Evolutionary conservation across 2,113 vertebrate species (phyloP).

Genomic region (Trachemys scripta): DNA sequence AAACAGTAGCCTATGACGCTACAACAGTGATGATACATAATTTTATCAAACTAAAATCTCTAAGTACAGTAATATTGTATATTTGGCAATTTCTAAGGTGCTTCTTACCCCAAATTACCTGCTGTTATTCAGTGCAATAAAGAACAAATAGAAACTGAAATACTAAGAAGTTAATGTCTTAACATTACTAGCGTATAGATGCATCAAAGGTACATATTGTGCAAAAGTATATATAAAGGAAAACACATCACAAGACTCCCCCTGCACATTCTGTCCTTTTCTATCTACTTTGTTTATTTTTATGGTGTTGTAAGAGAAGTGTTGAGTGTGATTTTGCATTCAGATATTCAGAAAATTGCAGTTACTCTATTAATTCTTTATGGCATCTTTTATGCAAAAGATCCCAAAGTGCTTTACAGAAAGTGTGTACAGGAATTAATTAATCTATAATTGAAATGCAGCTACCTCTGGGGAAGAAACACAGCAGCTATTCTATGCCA

Average conservation of each 20-base stretch:
- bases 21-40: not conserved
- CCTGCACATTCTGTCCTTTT: not conserved
- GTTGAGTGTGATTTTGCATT: not conserved
- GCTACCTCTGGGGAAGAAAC: not conserved
- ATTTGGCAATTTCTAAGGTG: not conserved
- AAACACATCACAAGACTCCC: not conserved
- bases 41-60: not conserved
- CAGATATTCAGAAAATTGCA: conserved; percentile 14
- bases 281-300: not conserved
- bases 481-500: not conserved
- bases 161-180: not conserved
- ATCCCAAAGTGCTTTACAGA: not conserved
- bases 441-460: conserved; percentile 34
- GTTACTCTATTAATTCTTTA: not conserved
- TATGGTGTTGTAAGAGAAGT: not conserved
- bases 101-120: not conserved
- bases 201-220: not conserved
- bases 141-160: not conserved
- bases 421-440: conserved; percentile 41
- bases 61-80: not conserved
- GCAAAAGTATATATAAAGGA: not conserved
- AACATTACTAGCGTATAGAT: not conserved
- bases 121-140: not conserved
- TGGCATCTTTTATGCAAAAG: conserved; percentile 10
- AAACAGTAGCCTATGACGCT: not conserved